Conservation (phyloP, 2,797 vertebrate species). For the Phrynocephalus forsythii region DNA sequence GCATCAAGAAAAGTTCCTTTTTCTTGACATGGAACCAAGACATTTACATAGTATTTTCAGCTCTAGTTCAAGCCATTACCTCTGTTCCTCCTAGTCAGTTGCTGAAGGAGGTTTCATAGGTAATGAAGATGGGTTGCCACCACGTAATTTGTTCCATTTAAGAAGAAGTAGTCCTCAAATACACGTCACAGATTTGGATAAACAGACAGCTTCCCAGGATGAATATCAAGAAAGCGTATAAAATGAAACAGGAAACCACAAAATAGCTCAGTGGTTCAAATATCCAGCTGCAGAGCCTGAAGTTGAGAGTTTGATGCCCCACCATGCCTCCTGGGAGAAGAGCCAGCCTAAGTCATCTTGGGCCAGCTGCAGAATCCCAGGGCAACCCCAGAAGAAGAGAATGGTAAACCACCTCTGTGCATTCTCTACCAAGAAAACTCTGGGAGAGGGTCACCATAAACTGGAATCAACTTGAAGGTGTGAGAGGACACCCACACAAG, state of each 20-base stretch:
- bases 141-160: neutral
- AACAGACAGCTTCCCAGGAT: neutral
- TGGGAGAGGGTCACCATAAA: too few species aligned
- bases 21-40: neutral
- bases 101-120: neutral
- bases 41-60: neutral
- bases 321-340: too few species aligned
- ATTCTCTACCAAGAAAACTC: too few species aligned
- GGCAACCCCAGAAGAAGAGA: too few species aligned
- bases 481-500: too few species aligned
- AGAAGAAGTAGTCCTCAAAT: neutral
- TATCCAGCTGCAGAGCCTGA: too few species aligned
- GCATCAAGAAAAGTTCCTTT: neutral
- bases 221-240: neutral
- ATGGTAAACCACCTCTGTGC: too few species aligned
- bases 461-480: too few species aligned
- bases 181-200: neutral
- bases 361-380: too few species aligned
- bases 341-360: too few species aligned
- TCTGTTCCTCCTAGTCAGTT: neutral
- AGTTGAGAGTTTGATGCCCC: too few species aligned
- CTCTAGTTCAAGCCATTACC: neutral
- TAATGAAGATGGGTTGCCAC: neutral
- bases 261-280: neutral
- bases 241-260: constrained; percentile 8